These are phyloP conservation scores for Hemibagrus wyckioides DNA, from an alignment of 2,113 vertebrate species.

Conservation along the genomic window DNA sequence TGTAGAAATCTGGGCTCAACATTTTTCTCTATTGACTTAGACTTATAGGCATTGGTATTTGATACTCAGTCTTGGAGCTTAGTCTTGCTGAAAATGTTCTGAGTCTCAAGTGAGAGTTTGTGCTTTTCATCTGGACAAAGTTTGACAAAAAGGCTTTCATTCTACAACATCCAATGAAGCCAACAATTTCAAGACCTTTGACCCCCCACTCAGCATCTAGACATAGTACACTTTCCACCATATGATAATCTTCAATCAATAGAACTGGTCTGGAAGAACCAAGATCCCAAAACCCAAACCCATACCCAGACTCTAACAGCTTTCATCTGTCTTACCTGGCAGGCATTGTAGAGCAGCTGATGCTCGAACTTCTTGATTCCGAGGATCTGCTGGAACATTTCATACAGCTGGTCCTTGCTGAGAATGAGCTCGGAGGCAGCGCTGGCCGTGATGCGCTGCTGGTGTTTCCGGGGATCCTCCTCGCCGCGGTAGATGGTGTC, in stretches of 20 bases:
- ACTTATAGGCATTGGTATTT: neutral
- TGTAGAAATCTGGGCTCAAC: neutral
- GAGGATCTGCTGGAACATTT: constrained; percentile 98
- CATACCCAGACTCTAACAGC: neutral
- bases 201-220: neutral
- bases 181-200: neutral
- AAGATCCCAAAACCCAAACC: neutral
- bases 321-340: constrained; percentile 81
- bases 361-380: constrained; percentile 99
- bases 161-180: neutral
- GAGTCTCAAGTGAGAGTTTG: neutral
- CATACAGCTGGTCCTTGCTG: constrained; percentile 98
- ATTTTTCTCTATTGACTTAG: neutral
- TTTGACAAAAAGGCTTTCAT: neutral
- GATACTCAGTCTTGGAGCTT: neutral
- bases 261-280: neutral
- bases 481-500: constrained; percentile 97
- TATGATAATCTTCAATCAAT: neutral
- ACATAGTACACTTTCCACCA: neutral
- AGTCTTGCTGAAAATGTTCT: neutral
- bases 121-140: neutral
- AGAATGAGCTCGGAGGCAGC: constrained; percentile 97
- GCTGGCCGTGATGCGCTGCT: constrained; percentile 92
- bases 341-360: constrained; percentile 96
- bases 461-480: constrained; percentile 93